A percentile compares a stretch with the other conserved stretches of the same genome.
phyloP scores from a whole-genome alignment of 2,797 vertebrate genomes.

The Gephyroberyx darwinii region DNA sequence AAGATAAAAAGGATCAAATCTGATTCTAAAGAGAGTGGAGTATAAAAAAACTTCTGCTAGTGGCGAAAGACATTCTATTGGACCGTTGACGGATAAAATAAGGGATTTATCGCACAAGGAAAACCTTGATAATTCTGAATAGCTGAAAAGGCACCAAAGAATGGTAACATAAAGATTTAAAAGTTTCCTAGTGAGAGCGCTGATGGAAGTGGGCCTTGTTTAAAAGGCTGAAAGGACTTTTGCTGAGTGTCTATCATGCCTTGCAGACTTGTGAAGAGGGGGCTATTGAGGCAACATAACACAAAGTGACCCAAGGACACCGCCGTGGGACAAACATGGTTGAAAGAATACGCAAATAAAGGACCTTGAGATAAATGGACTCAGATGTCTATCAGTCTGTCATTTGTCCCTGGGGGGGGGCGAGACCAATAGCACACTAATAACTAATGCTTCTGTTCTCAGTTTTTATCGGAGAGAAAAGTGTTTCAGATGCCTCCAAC shows the following conservation, averaged over 20 bases:
- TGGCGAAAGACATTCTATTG: constrained; percentile 44
- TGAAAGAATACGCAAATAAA: neutral
- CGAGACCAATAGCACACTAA: too few relatives aligned
- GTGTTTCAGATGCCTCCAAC: too few relatives aligned
- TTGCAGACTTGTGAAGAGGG: constrained; percentile 3
- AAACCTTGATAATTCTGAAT: constrained; percentile 54
- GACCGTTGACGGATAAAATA: constrained; percentile 37
- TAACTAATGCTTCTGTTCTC: too few relatives aligned
- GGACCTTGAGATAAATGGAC: neutral
- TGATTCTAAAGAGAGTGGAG: neutral
- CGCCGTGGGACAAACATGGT: neutral
- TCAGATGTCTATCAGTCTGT: neutral
- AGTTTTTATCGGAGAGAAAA: too few relatives aligned
- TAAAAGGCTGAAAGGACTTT: constrained; percentile 17
- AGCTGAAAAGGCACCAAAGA: constrained; percentile 31
- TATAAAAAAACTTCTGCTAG: constrained; percentile 20
- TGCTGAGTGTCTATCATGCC: neutral
- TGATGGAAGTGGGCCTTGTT: constrained; percentile 38
- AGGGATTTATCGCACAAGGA: constrained; percentile 33
- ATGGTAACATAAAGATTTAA: constrained; percentile 35
- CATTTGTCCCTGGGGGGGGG: neutral
- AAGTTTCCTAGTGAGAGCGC: constrained; percentile 43
- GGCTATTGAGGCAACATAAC: neutral
- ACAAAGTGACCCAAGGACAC: neutral
- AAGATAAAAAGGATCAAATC: constrained; percentile 3